Conservation (phyloP, 2,888 invertebrate genomes). For the Catocala fraxini region DNA sequence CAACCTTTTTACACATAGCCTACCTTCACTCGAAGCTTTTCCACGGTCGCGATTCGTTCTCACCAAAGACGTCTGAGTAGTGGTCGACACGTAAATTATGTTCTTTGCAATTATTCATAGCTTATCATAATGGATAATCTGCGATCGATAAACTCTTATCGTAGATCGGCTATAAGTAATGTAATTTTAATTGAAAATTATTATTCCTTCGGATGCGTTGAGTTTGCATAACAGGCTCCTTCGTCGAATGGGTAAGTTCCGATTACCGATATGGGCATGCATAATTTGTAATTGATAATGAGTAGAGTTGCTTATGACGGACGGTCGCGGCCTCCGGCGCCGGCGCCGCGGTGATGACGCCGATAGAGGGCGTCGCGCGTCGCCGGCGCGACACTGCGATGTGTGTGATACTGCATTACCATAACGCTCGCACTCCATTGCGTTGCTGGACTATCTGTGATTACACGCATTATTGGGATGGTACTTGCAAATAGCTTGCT, state of each 20-base stretch:
- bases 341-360: constrained; percentile 72
- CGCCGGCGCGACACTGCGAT: constrained; percentile 76
- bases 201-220: constrained; percentile 39
- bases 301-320: constrained; percentile 49
- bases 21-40: constrained; percentile 56
- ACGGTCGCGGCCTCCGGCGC: constrained; percentile 35
- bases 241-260: constrained; percentile 50
- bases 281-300: constrained; percentile 54
- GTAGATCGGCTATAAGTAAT: constrained; percentile 12
- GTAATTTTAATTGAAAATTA: constrained; percentile 46
- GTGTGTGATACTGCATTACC: constrained; percentile 80
- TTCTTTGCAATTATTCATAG: constrained; percentile 6
- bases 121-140: constrained; percentile 9
- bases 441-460: constrained; percentile 60
- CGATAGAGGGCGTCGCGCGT: constrained; percentile 32
- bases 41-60: not conserved
- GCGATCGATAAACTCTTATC: constrained; percentile 10
- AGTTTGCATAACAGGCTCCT: constrained; percentile 42
- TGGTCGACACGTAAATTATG: not conserved
- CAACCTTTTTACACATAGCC: constrained; percentile 61
- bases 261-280: constrained; percentile 50
- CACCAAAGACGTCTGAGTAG: too few relatives aligned
- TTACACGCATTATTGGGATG: constrained; percentile 58
- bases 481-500: constrained; percentile 27
- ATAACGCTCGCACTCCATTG: constrained; percentile 72